Evolutionary conservation across 2,888 invertebrate species (phyloP), one percentile per base, ranked within the genome.

Genomic region (Tenthredo scrophulariae): DNA sequence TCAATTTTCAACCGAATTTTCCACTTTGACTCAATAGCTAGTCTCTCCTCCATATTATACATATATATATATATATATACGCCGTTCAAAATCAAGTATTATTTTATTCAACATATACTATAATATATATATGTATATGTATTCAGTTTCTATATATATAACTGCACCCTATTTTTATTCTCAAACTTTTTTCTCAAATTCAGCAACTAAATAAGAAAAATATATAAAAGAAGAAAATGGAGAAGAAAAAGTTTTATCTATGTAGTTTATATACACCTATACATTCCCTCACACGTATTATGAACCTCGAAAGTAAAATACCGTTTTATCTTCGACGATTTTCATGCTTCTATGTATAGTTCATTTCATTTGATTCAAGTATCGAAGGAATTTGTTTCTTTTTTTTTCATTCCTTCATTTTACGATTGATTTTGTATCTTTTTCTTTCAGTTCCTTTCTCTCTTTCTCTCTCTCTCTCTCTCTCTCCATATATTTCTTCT

Each of bases 271-370:
- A 37, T 37, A 37, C 37, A 10, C 13, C 62, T 13, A 7, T 7
- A 26, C 37, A 37, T 37, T 0, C 26, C 22, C 26, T 26, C 33
- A 29, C 4, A 65, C 22, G 9, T 67, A 33, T 67, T 29, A 67
- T 33, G 26, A 10, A 22, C 3, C 65, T 65, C 1, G 26, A 29
- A 33, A 33, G 67, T 67, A 33, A 67, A 67, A 67, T 33, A 67
- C 18, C 15, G 18, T 67, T 33, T 33, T 67, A 67, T 67, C 67
- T 67, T 67, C 33, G 67, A 67, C 67, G 33, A 33, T 67, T 67
- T 33, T 18, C 33, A 33, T 67, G 15, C 33, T 26, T 33, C 13
- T 67, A 37, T 37, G 7, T 33, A 65, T 67, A 29, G 40, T 15
- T 72, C 15, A 40, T 72, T 40, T 40, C 15, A 62, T 18, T 67